phyloP scores from a whole-genome alignment of 2,888 invertebrate species.

The Antitype chi region DNA sequence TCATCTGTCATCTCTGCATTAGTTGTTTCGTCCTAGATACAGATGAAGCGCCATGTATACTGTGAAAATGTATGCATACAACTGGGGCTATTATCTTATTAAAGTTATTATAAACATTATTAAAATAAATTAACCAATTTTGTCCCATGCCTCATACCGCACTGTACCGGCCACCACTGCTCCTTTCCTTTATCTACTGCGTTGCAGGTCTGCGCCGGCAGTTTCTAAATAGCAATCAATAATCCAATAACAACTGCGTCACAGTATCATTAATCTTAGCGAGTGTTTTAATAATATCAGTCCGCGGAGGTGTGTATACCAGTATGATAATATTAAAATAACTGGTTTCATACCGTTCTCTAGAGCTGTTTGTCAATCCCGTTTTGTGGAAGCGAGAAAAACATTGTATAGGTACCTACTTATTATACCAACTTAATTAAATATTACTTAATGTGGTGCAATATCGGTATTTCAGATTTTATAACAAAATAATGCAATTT shows the following conservation, averaged over 20 bases:
- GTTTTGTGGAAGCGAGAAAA: slow-evolving; percentile 53
- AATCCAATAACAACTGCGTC: slow-evolving; percentile 17
- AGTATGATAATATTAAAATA: slow-evolving; percentile 48
- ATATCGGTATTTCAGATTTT: slow-evolving; percentile 10
- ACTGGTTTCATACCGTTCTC: slow-evolving; percentile 61
- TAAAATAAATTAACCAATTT: too few species aligned
- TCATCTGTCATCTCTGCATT: too few species aligned
- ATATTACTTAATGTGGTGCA: slow-evolving; percentile 32
- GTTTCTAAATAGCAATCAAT: neutral
- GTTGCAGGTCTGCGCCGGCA: too few species aligned
- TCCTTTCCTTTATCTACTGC: too few species aligned
- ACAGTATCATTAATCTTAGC: slow-evolving; percentile 5
- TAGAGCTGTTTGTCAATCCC: slow-evolving; percentile 49
- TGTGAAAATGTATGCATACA: too few species aligned
- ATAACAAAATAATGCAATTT: neutral
- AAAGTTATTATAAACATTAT: too few species aligned
- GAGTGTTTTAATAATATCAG: slow-evolving; percentile 32
- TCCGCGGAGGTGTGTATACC: slow-evolving; percentile 52
- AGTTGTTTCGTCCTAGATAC: too few species aligned
- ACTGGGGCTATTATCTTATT: too few species aligned
- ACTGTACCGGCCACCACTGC: too few species aligned
- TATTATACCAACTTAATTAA: neutral
- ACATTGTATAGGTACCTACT: slow-evolving; percentile 1
- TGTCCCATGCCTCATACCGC: too few species aligned
- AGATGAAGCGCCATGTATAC: too few species aligned